Evolutionary conservation across 2,888 invertebrate species (phyloP).

Genomic region (Tiliacea citrago): DNA sequence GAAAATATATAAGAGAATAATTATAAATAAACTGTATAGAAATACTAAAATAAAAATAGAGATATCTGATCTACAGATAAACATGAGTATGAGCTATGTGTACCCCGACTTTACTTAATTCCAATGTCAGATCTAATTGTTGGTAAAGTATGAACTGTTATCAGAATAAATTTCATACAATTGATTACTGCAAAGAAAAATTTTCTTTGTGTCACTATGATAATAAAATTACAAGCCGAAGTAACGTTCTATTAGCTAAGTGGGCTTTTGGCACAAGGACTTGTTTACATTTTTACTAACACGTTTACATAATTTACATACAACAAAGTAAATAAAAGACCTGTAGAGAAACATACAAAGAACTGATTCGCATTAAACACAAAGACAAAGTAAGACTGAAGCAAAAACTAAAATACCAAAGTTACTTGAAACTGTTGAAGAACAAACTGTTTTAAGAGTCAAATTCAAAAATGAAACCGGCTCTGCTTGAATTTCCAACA

Average conservation of each 20-base stretch:
- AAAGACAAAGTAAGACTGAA: slow-evolving; percentile 38
- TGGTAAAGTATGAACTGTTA: not conserved
- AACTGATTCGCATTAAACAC: slow-evolving; percentile 42
- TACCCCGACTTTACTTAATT: not conserved
- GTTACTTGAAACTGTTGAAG: slow-evolving; percentile 36
- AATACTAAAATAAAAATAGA: not conserved
- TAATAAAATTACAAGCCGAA: slow-evolving; percentile 28
- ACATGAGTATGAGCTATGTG: not conserved
- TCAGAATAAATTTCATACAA: not conserved
- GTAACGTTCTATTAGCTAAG: slow-evolving; percentile 44
- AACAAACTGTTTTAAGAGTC: slow-evolving; percentile 39
- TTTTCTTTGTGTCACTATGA: not conserved
- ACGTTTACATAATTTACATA: slow-evolving; percentile 44
- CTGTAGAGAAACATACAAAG: slow-evolving; percentile 9
- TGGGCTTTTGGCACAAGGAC: slow-evolving; percentile 45
- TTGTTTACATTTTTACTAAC: slow-evolving; percentile 47
- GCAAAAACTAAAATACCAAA: slow-evolving; percentile 51
- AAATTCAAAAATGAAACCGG: slow-evolving; percentile 47
- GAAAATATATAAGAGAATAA: too few relatives aligned
- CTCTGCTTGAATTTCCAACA: slow-evolving; percentile 45
- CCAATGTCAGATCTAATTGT: not conserved
- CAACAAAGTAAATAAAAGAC: slow-evolving; percentile 45
- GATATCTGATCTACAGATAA: not conserved
- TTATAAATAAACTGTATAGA: not conserved
- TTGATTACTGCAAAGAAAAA: not conserved